These are phyloP conservation scores for Laodelphax striatellus DNA, from an alignment of 1,140 invertebrate species.

Conservation along the genomic window DNA sequence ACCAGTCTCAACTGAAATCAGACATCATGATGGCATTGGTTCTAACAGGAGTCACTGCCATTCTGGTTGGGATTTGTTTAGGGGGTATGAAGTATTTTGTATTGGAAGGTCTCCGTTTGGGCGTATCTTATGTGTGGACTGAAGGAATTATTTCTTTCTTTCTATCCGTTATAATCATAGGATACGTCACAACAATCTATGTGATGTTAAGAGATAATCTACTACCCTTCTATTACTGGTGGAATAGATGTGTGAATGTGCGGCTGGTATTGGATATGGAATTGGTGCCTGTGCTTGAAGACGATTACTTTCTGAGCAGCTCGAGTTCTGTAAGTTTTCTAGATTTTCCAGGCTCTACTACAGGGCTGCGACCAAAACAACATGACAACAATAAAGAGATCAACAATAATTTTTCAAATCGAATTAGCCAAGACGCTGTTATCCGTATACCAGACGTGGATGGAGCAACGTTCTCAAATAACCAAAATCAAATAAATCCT, in stretches of 20 bases:
- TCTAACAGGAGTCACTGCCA: constrained; percentile 43
- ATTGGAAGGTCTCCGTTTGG: background rate
- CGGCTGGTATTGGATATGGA: constrained; percentile 25
- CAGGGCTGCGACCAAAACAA: background rate
- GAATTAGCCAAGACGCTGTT: background rate
- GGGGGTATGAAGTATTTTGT: constrained; percentile 33
- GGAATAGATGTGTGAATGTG: constrained; percentile 31
- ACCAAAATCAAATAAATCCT: background rate
- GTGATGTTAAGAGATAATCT: constrained; percentile 36
- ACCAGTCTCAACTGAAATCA: constrained; percentile 43
- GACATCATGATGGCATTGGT: constrained; percentile 48
- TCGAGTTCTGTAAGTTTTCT: background rate
- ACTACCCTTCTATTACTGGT: constrained; percentile 34
- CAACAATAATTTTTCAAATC: background rate
- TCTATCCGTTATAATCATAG: constrained; percentile 35
- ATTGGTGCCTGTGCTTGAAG: background rate
- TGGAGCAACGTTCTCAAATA: background rate
- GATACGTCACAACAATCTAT: constrained; percentile 39
- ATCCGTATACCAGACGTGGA: background rate
- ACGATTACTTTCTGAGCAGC: background rate
- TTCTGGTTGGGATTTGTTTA: constrained; percentile 10
- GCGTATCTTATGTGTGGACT: constrained; percentile 2
- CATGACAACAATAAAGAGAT: background rate
- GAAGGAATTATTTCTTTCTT: constrained; percentile 31
- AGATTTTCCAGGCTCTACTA: background rate